Evolutionary conservation across 2,888 invertebrate genomes (phyloP), one percentile per base, ranked within the genome.

Genomic region (Calliphora vomitoria): DNA sequence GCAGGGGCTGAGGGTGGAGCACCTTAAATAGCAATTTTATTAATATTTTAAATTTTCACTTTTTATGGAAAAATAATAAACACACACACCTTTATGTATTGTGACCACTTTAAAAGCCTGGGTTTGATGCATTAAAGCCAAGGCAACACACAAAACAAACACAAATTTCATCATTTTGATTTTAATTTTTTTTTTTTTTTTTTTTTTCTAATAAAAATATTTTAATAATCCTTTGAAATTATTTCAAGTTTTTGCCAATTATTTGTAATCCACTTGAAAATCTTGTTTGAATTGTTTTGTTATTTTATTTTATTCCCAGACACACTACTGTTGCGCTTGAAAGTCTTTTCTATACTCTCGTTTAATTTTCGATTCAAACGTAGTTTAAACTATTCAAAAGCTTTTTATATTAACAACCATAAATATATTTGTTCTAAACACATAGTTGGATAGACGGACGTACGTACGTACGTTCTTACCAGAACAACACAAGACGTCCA

Each of bases 101-200:
- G 81, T 68, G 11, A 89, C 20, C 44, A 87, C 64, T 87, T 87
- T 86, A 25, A 89, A 89, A 3, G 88, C 85, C 10, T 86, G 69
- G 8, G 81, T 50, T 58, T 85, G 68, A 38, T 89, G 86, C 68
- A 88, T 58, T 20, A 85, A 71, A 69, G 81, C 86, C 50, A 85
- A 60, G 3, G 74, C 69, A 53, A 78, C 80, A 66, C 76, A 82
- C 18, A 82, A 60, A 50, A 86, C 62, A 66, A 88, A 78, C 47
- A 88, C 25, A 35, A 82, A 85, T 79, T 89, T 89, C 44, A 79
- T 69, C 88, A 88, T 89, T 81, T 82, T 89, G 15, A 35, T 18
- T 79, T 72, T 72, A 18, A 35, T 44, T 55, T 31, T 60, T 55
- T 53, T 8, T 55, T 71, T 15, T 38, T 62, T 55, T 53, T 25